These are phyloP conservation scores for Numenius arquata DNA, from an alignment of 2,113 vertebrate species.

Conservation along the genomic window DNA sequence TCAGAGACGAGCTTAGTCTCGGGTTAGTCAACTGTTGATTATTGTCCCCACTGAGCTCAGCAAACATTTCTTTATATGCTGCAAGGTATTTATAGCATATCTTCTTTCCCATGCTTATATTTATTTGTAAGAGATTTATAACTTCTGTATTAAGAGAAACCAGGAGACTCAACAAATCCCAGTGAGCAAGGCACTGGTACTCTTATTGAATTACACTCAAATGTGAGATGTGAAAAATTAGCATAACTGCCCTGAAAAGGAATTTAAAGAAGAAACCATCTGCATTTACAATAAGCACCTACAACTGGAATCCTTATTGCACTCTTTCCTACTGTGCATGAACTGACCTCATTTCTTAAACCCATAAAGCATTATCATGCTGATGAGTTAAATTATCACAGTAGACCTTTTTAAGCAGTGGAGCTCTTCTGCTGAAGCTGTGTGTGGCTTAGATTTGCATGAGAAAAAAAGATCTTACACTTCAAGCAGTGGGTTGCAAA, in stretches of 20 bases:
- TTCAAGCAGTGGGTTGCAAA: conserved; percentile 24
- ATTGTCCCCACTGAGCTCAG: background rate
- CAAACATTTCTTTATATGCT: background rate
- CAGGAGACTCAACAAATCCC: background rate
- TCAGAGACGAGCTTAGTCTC: background rate
- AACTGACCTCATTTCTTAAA: conserved; percentile 26
- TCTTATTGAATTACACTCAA: background rate
- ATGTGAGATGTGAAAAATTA: background rate
- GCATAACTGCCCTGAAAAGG: background rate
- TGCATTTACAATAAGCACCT: conserved; percentile 12
- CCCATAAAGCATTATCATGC: conserved; percentile 16
- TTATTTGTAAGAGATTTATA: background rate
- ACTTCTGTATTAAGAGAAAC: background rate
- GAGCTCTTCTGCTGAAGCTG: conserved; percentile 24
- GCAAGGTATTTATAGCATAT: background rate
- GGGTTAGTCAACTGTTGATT: background rate
- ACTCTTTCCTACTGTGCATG: background rate
- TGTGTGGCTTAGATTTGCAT: conserved; percentile 44
- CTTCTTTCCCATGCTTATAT: background rate
- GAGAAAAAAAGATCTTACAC: conserved; percentile 7
- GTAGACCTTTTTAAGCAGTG: conserved; percentile 3
- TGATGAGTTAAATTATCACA: conserved; percentile 33
- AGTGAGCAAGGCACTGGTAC: background rate
- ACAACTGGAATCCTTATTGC: background rate
- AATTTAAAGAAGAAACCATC: background rate